A percentile compares a stretch with the other conserved stretches of the same genome.
phyloP scores from a whole-genome alignment of 2,888 invertebrate species.

The Plemyria rubiginata region DNA sequence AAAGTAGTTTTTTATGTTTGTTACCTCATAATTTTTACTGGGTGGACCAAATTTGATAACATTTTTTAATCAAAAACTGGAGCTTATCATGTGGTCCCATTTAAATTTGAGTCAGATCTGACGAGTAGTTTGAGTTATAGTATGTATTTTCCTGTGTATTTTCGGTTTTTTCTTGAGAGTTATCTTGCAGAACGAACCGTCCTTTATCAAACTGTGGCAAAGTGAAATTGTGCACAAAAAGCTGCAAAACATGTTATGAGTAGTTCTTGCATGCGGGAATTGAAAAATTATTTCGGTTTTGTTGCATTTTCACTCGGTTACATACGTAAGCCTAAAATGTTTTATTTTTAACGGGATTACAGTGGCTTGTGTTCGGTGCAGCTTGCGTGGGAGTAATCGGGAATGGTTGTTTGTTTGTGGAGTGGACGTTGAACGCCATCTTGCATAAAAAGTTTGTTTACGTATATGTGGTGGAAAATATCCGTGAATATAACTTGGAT shows the following conservation, averaged over 20 bases:
- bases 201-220: slow-evolving; percentile 16
- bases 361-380: slow-evolving; percentile 21
- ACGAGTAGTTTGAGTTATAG: no score
- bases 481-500: background rate
- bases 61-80: no score
- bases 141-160: no score
- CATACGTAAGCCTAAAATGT: slow-evolving; percentile 30
- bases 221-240: slow-evolving; percentile 41
- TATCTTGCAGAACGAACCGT: slow-evolving; percentile 7
- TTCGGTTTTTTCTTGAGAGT: no score
- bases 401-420: slow-evolving; percentile 16
- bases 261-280: slow-evolving; percentile 38
- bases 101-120: no score
- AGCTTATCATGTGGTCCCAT: no score
- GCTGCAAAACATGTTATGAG: slow-evolving; percentile 43
- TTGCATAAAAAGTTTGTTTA: slow-evolving; percentile 13
- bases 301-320: slow-evolving; percentile 35
- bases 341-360: slow-evolving; percentile 29
- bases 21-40: no score
- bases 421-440: slow-evolving; percentile 23
- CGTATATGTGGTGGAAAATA: background rate
- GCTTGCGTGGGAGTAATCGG: slow-evolving; percentile 24
- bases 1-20: no score
- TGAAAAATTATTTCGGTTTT: slow-evolving; percentile 42
- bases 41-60: no score